phyloP scores from a whole-genome alignment of 37 sponge, comb jelly and placozoan genomes.

The Chondrosia reniformis region DNA sequence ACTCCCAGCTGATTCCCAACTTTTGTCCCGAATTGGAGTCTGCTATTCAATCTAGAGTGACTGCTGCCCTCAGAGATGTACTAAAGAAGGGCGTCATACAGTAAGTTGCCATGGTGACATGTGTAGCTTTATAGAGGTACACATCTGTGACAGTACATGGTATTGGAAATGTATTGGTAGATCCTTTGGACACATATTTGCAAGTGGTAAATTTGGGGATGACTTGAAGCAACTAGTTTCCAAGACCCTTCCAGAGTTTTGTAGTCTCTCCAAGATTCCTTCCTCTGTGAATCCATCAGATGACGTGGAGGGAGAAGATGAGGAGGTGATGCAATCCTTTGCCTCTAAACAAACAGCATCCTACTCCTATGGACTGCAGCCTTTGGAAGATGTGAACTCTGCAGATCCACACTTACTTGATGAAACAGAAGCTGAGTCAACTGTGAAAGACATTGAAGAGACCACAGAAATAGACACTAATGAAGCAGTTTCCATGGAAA shows the following conservation, averaged over 20 bases:
- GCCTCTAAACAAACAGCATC: no score
- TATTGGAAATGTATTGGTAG: slow-evolving; percentile 33
- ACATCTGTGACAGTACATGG: background rate
- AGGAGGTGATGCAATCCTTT: background rate
- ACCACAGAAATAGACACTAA: background rate
- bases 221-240: slow-evolving; percentile 44
- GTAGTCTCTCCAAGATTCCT: background rate
- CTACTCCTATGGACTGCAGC: no score
- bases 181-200: slow-evolving; percentile 70
- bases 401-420: no score
- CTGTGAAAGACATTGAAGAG: slow-evolving; percentile 19
- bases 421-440: no score
- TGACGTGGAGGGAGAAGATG: background rate
- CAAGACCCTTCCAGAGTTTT: slow-evolving; percentile 64
- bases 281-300: no score
- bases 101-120: slow-evolving; percentile 13
- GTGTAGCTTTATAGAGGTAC: background rate
- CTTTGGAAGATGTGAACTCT: no score
- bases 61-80: slow-evolving; percentile 53
- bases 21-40: slow-evolving; percentile 34
- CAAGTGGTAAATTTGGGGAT: slow-evolving; percentile 63
- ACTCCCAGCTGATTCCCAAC: slow-evolving; percentile 37
- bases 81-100: slow-evolving; percentile 60
- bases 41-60: slow-evolving; percentile 30
- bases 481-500: no score